Percentiles rank a stretch among this genome's conserved stretches.
Evolutionary conservation across 2,888 invertebrate genomes (phyloP).

Genomic region (Tolmerus cingulatus): DNA sequence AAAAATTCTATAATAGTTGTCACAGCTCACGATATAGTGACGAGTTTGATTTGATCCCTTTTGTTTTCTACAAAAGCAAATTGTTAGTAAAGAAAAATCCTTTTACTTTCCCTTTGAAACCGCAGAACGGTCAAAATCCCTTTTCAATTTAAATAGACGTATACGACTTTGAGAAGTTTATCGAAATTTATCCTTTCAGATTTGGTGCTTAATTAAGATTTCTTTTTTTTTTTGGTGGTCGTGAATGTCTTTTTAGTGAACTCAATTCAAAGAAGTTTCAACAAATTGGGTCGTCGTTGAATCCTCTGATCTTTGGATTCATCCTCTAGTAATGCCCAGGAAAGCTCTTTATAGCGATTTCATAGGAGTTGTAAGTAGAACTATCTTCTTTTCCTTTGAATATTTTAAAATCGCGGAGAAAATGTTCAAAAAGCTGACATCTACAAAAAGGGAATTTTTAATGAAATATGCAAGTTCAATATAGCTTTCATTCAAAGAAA

Average conservation of each 20-base stretch:
- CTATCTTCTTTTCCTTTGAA: neutral
- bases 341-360: neutral
- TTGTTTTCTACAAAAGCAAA: neutral
- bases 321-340: neutral
- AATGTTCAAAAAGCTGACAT: neutral
- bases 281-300: neutral
- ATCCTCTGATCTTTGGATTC: neutral
- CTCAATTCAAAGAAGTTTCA: neutral
- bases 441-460: neutral
- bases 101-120: neutral
- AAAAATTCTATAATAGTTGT: neutral
- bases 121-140: neutral
- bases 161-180: neutral
- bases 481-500: neutral
- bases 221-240: neutral
- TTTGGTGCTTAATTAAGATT: slow-evolving; percentile 21
- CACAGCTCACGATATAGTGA: neutral
- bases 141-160: slow-evolving; percentile 14
- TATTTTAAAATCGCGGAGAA: neutral
- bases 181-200: neutral
- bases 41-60: neutral
- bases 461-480: neutral
- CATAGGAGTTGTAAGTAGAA: neutral
- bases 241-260: neutral
- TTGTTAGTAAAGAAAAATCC: neutral